phyloP scores from a whole-genome alignment of 2,888 invertebrate species.

The Harpagoxenus sublaevis region DNA sequence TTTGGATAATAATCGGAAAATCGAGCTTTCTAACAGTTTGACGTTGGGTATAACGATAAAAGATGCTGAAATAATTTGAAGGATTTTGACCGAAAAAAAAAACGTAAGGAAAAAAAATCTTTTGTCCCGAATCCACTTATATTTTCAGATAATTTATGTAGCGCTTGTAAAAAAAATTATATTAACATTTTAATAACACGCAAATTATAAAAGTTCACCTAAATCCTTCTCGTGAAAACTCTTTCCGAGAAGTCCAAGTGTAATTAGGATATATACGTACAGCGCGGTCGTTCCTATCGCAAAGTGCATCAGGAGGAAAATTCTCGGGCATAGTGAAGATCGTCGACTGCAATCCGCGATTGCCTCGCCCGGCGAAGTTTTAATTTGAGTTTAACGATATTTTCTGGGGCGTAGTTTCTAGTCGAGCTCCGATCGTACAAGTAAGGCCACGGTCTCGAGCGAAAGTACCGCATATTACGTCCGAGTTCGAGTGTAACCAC shows the following conservation, averaged over 20 bases:
- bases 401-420: constrained; percentile 5
- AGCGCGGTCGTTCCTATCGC: neutral
- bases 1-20: constrained; percentile 6
- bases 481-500: constrained; percentile 36
- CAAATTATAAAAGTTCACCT: neutral
- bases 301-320: constrained; percentile 24
- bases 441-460: neutral
- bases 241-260: neutral
- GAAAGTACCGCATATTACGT: constrained; percentile 32
- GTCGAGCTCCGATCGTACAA: neutral
- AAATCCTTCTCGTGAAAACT: neutral
- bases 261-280: constrained; percentile 38
- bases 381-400: constrained; percentile 46
- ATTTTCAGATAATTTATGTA: neutral
- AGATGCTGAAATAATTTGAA: neutral
- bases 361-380: constrained; percentile 28
- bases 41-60: neutral
- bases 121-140: neutral
- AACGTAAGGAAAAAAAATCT: neutral
- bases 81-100: neutral
- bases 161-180: neutral
- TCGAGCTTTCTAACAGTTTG: constrained; percentile 7
- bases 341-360: constrained; percentile 9
- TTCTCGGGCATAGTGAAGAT: constrained; percentile 15
- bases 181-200: constrained; percentile 5